Percentiles rank a stretch among this genome's conserved stretches.
These are phyloP conservation scores for Paramormyrops hopkinsi DNA, from an alignment of 2,797 vertebrate genomes.

Conservation along the genomic window DNA sequence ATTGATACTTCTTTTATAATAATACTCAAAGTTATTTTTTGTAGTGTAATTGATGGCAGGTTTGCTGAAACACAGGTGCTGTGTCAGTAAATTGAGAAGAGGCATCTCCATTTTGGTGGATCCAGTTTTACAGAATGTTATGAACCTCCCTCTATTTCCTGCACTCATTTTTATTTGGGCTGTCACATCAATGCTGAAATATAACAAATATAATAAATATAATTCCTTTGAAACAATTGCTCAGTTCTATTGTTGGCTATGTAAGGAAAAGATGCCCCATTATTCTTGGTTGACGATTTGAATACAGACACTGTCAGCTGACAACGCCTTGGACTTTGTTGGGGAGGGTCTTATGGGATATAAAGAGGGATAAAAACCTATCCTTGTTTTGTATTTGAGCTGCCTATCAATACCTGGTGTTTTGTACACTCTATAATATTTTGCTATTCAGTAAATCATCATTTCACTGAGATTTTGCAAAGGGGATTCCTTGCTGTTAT, in stretches of 20 bases:
- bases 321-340: not conserved
- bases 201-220: constrained; percentile 5
- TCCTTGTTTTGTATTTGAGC: not conserved
- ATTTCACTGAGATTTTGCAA: not conserved
- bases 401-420: not conserved
- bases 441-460: not conserved
- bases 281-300: not conserved
- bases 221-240: not conserved
- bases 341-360: not conserved
- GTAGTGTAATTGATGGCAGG: not conserved
- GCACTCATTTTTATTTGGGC: not conserved
- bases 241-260: not conserved
- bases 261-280: not conserved
- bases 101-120: not conserved
- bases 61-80: not conserved
- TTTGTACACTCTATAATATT: not conserved
- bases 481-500: constrained; percentile 42
- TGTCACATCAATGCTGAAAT: not conserved
- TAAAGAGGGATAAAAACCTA: not conserved
- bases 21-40: not conserved
- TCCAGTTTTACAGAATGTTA: not conserved
- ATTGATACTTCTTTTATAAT: not conserved
- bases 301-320: not conserved
- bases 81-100: constrained; percentile 14
- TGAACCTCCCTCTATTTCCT: not conserved